Evolutionary conservation across 2,797 vertebrate species (phyloP).

Genomic region (Hirundo rustica): DNA sequence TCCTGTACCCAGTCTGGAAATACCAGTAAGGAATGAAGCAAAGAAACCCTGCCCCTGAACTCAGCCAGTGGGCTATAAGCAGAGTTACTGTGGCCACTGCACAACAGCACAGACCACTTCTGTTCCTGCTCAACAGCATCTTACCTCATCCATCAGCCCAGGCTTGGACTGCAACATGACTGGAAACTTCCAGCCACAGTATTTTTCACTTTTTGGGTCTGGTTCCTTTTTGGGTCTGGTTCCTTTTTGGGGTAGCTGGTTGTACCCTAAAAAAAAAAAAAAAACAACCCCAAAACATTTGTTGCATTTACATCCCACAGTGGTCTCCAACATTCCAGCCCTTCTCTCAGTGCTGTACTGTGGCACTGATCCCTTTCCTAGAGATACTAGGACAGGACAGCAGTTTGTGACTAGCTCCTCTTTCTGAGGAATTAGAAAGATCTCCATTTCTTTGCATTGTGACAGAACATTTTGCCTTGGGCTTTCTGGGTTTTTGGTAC

Average conservation of each 20-base stretch:
- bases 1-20: background rate
- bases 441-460: background rate
- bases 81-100: background rate
- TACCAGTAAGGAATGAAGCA: background rate
- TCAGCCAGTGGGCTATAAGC: background rate
- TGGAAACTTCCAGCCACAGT: background rate
- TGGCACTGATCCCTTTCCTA: background rate
- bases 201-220: background rate
- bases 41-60: background rate
- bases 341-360: background rate
- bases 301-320: background rate
- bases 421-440: background rate
- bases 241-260: background rate
- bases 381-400: background rate
- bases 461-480: background rate
- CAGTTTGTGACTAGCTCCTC: background rate
- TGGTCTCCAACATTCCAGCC: background rate
- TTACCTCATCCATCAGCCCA: conserved; percentile 15
- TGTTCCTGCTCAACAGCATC: background rate
- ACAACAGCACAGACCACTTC: background rate
- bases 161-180: background rate
- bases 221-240: background rate
- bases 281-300: background rate
- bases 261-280: background rate
- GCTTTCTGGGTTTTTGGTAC: background rate